Base-by-base conservation (phyloP, 2,888 invertebrate genomes). In the Gnatocerus cornutus region DNA sequence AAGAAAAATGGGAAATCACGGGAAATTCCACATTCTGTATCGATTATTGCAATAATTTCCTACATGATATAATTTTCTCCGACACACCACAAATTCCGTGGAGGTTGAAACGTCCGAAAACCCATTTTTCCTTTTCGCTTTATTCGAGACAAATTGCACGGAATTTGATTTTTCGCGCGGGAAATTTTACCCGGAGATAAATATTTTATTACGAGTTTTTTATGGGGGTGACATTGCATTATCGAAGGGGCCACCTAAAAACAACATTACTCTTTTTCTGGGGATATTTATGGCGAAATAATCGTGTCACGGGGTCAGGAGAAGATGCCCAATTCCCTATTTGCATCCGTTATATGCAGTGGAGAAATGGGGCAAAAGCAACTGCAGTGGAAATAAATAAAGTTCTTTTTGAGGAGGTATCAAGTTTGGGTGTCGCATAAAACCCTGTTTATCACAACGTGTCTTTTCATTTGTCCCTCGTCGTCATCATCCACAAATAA, bases 281-380 rank as follows among this genome's bases (percentile, higher is more conserved):
- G 1, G 2, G 21, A 21, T 21, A 3, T 21, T 21, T 21, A 21
- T 21, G 21, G 21, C 1, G 21, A 21, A 4, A 21, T 37, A 55
- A 55, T 55, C 37, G 53, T 55, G 53, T 9, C 39, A 16, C 4
- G 14, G 39, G 12, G n/a, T 43, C 37, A n/a, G 46, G 46, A 46
- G 46, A 48, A 48, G 33, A 27, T 50, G 50, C 62, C 29, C 39
- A 52, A 4, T 41, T 43, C 52, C 52, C 41, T 52, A 63, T 63
- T 63, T 63, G 30, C 63, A 63, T 63, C 41, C 29, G 52, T 50
- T 46, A 62, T 62, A 48, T n/a, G n/a, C n/a, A n/a, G n/a, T n/a
- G 21, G 2, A 21, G 21, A 21, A 21, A 21, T 21, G 21, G 21
- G 21, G 21, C 4, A 21, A 21, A 21, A 21, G 21, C 21, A 21